Base-by-base conservation (phyloP, 2,113 vertebrate genomes). In the Callopanchax toddi region DNA sequence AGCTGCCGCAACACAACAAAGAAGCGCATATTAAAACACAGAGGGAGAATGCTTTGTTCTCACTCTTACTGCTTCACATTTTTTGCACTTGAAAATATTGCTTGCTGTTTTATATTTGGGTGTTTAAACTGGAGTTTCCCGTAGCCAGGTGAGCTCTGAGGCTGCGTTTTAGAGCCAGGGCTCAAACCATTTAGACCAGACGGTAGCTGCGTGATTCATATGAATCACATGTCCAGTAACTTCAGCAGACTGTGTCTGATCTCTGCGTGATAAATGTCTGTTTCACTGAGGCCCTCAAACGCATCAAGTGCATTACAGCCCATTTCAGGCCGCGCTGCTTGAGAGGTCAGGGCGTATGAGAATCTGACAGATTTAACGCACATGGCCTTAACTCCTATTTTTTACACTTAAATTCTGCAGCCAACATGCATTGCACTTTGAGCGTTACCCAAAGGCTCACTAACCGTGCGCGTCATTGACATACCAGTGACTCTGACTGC, bases 401-500 rank as follows among this genome's bases (percentile, higher is more conserved):
- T 77, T 84, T 78, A 74, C 75, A 60, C 83, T 81, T 69, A 75
- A 74, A 73, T 78, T 72, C 79, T 60, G 62, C 67, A 68, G 67
- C 66, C 65, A 56, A 72, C 81, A 77, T 59, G 74, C 64, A 69
- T 74, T 81, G 80, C 70, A 80, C 78, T 76, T 74, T 71, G 65
- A 72, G 76, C 82, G 74, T 85, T 85, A 87, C 77, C 81, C 71
- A 78, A 86, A 87, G 85, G 86, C 83, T 87, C 75, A 74, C 77
- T 79, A 82, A 64, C 72, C 15, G 37, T 50, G 68, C 82, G 79
- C 87, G 84, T 86, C 81, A 67, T 78, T 85, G 87, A 89, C 89
- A 89, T 87, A 83, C 83, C 80, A 85, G 83, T 78, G 85, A 79
- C 81, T 89, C 79, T 49, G 60, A 89, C 80, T 79, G 85, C 86